Base-by-base conservation (phyloP, 1,140 invertebrate species). In the Pollicipes pollicipes region DNA sequence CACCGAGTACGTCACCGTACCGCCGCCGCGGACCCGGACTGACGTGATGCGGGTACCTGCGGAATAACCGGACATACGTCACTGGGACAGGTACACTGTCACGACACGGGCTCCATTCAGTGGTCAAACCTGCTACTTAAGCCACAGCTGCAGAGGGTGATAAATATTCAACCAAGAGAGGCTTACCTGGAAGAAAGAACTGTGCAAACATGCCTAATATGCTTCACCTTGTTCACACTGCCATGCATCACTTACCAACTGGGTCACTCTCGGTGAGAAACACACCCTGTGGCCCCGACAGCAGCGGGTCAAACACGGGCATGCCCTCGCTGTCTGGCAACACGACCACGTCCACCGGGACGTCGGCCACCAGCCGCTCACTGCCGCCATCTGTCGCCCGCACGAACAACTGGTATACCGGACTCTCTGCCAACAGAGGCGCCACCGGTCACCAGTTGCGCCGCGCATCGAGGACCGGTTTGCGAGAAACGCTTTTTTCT, bases 381-480 rank as follows among this genome's bases (percentile, higher is more conserved):
- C 85, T 86, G 31, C 82, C 81, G 29, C 91, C 90, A 80, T 97
- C 93, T 70, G 84, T 85, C 8, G 90, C 93, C 70, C 90, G 85
- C 31, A 96, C 86, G 81, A 95, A 96, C 76, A 95, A 88, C 81
- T 95, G 91, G 78, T 90, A 89, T 17, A 88, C 83, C 81, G 90
- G 84, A 75, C 88, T 82, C 82, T 85, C 85, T 79, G 83, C 84
- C 3, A 78, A 32, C 83, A 77, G 21, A 17, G 35, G 17, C 17
- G 35, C 17, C 35, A 35, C 6, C 6, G 35, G 35, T 35, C 35
- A 35, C 6, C 17, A n/a, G n/a, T n/a, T n/a, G n/a, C n/a, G n/a
- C n/a, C n/a, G n/a, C n/a, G n/a, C n/a, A n/a, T n/a, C n/a, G n/a
- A n/a, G n/a, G n/a, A n/a, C n/a, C n/a, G n/a, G n/a, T n/a, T n/a